Evolutionary conservation across 2,888 invertebrate species (phyloP).

Genomic region (Pollenia angustigena): DNA sequence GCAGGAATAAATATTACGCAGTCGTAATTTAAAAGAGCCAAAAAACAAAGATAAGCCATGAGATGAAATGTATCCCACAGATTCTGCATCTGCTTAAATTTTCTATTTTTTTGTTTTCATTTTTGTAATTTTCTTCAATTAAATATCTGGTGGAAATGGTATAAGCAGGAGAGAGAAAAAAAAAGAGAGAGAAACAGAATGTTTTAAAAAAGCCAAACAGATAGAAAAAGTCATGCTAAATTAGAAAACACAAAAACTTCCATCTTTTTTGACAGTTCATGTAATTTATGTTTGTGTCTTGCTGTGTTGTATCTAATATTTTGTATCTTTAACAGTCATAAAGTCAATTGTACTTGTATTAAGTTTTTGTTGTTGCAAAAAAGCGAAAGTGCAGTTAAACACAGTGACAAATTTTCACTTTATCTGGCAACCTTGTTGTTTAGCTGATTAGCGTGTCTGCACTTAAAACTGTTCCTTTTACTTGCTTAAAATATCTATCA

Average conservation of each 20-base stretch:
- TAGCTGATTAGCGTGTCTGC: conserved; percentile 39
- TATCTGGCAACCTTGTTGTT: background rate
- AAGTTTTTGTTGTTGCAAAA: conserved; percentile 21
- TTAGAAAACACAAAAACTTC: conserved; percentile 67
- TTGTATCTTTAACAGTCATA: conserved; percentile 60
- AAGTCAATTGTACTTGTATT: conserved; percentile 53
- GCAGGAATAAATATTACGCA: conserved; percentile 66
- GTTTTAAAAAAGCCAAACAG: conserved; percentile 36
- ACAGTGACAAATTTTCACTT: conserved; percentile 49
- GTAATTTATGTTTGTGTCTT: conserved; percentile 70
- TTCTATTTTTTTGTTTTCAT: conserved; percentile 28
- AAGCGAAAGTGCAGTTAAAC: conserved; percentile 60
- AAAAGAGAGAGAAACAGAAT: background rate
- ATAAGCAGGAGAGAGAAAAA: background rate
- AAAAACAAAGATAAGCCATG: conserved; percentile 18
- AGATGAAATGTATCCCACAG: conserved; percentile 63
- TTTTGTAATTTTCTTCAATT: conserved; percentile 42
- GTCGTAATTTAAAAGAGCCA: conserved; percentile 35
- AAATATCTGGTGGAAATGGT: conserved; percentile 17
- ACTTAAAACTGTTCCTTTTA: background rate
- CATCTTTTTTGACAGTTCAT: conserved; percentile 71
- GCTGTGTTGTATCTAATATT: conserved; percentile 63
- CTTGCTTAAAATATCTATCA: background rate
- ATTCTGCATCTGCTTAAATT: conserved; percentile 68
- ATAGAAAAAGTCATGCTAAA: conserved; percentile 69